Evolutionary conservation across 2,113 vertebrate species (phyloP).

Genomic region (Fregata magnificens): DNA sequence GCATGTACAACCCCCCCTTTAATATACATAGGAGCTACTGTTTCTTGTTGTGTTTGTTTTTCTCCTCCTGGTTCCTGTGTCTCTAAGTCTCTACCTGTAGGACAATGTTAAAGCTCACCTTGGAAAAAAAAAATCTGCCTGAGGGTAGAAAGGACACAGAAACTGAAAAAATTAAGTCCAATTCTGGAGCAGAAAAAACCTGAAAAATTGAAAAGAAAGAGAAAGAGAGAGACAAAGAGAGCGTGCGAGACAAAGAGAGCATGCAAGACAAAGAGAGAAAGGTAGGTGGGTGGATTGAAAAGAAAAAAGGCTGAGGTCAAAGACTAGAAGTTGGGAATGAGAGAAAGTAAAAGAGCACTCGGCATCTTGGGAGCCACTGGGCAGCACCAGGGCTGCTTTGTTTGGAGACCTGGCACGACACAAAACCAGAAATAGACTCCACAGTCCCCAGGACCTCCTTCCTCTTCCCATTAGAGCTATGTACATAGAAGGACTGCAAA

Average conservation of each 20-base stretch:
- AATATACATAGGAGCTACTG: neutral
- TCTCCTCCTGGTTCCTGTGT: neutral
- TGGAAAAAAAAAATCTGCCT: neutral
- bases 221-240: fast-evolving
- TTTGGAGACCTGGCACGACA: neutral
- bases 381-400: neutral
- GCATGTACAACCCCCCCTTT: neutral
- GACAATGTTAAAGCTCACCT: neutral
- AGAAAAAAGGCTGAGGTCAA: neutral
- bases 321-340: neutral
- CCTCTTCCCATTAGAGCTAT: neutral
- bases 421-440: neutral
- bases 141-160: neutral
- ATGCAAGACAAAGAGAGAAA: too few species aligned
- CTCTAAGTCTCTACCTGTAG: neutral
- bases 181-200: neutral
- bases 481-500: neutral
- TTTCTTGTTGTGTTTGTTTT: neutral
- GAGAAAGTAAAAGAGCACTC: neutral
- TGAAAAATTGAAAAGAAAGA: neutral
- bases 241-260: too few species aligned
- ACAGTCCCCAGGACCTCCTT: neutral
- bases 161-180: neutral
- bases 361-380: neutral
- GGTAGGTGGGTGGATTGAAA: neutral